phyloP scores from a whole-genome alignment of 2,113 vertebrate genomes.

The Camelus bactrianus region DNA sequence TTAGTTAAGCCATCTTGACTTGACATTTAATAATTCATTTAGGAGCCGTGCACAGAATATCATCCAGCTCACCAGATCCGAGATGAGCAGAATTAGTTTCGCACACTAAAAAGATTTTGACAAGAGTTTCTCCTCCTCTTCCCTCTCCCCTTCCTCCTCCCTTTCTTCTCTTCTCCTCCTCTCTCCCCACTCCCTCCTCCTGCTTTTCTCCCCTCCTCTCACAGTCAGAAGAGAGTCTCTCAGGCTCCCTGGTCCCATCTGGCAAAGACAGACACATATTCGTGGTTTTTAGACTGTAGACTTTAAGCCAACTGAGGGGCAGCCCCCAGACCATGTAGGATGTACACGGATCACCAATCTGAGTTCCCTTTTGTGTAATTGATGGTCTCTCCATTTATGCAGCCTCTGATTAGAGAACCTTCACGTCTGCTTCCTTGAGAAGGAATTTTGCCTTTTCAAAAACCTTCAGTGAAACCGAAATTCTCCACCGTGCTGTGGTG shows the following conservation, averaged over 20 bases:
- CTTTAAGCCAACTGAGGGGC: background rate
- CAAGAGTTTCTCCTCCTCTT: background rate
- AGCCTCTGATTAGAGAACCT: background rate
- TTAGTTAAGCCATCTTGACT: constrained; percentile 78
- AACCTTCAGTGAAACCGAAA: background rate
- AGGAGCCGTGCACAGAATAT: constrained; percentile 65
- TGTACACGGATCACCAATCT: too few relatives aligned
- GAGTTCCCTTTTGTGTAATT: background rate
- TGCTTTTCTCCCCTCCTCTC: background rate
- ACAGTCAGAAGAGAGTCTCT: background rate
- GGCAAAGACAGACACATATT: background rate
- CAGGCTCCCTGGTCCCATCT: background rate
- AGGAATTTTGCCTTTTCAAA: background rate
- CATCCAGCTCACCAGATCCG: constrained; percentile 65
- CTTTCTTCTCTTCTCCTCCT: background rate
- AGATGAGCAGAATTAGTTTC: constrained; percentile 63
- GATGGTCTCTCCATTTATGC: background rate
- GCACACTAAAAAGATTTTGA: constrained; percentile 55
- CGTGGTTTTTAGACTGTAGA: background rate
- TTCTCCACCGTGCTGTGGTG: rapidly evolving
- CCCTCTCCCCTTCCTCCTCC: too few relatives aligned
- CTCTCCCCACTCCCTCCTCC: background rate
- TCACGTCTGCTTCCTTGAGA: background rate
- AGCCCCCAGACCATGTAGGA: rapidly evolving
- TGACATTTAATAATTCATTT: constrained; percentile 81